phyloP scores from a whole-genome alignment of 1,140 invertebrate genomes.

The Wasmannia auropunctata region DNA sequence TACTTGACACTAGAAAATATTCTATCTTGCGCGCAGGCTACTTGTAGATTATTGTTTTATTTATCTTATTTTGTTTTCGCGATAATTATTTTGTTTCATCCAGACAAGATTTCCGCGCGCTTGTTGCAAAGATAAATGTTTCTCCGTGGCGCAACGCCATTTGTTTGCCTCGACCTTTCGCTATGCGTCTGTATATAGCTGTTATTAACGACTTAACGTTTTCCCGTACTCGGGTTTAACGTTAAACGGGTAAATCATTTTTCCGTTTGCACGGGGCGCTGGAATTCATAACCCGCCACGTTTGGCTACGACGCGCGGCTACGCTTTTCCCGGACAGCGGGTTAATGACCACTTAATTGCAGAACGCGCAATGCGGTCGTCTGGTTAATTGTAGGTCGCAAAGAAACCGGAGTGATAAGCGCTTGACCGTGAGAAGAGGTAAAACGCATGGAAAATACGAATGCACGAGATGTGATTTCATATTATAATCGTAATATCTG shows the following conservation, averaged over 20 bases:
- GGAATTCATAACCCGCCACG: slow-evolving; percentile 6
- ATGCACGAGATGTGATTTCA: neutral
- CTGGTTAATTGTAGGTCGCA: slow-evolving; percentile 61
- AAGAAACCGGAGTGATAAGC: slow-evolving; percentile 53
- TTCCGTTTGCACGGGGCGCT: slow-evolving; percentile 17
- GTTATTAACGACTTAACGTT: slow-evolving; percentile 46
- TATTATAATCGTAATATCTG: neutral
- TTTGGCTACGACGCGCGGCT: slow-evolving; percentile 26
- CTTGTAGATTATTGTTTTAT: neutral
- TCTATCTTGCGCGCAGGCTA: neutral
- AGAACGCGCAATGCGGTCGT: slow-evolving; percentile 53
- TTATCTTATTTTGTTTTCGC: neutral
- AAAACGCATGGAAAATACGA: slow-evolving; percentile 23
- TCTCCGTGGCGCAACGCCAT: slow-evolving; percentile 29
- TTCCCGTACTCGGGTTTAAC: slow-evolving; percentile 16
- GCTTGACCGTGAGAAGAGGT: neutral
- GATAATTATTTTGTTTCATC: slow-evolving; percentile 13
- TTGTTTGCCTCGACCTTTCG: slow-evolving; percentile 43
- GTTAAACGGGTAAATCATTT: slow-evolving; percentile 27
- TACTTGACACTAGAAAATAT: neutral
- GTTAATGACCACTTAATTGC: slow-evolving; percentile 68
- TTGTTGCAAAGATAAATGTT: slow-evolving; percentile 2
- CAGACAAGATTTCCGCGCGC: neutral
- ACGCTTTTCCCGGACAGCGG: slow-evolving; percentile 44
- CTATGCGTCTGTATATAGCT: slow-evolving; percentile 23